Evolutionary conservation across 2,113 vertebrate genomes (phyloP).

Genomic region (Tamias sibiricus): DNA sequence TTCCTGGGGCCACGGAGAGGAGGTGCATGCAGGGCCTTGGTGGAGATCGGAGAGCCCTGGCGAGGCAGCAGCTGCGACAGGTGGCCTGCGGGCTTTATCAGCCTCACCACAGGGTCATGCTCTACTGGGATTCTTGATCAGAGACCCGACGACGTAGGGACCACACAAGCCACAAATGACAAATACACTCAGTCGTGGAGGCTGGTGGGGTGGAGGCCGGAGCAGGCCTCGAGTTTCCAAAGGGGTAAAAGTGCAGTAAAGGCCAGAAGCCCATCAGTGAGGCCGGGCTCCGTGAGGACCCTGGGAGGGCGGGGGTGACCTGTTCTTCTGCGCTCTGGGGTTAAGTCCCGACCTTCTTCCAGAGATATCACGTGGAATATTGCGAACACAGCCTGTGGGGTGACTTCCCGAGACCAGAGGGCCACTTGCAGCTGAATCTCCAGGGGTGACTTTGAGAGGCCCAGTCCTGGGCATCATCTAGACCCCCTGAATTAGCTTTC

Average conservation of each 20-base stretch:
- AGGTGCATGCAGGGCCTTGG: neutral
- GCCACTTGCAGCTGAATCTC: neutral
- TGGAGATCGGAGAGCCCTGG: neutral
- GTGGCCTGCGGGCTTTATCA: slow-evolving; percentile 63
- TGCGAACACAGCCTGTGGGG: neutral
- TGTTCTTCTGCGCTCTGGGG: accelerated
- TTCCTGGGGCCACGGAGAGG: neutral
- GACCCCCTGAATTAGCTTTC: neutral
- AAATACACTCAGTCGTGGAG: neutral
- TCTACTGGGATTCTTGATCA: slow-evolving; percentile 63
- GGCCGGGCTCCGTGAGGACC: neutral
- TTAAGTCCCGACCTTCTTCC: neutral
- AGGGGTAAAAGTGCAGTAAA: neutral
- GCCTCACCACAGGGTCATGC: slow-evolving; percentile 56
- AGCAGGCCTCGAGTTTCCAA: neutral
- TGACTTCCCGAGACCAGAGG: no score
- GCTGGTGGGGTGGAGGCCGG: neutral
- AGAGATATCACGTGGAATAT: neutral
- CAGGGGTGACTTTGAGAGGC: neutral
- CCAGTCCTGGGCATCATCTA: neutral
- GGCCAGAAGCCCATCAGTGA: neutral
- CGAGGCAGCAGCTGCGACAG: neutral
- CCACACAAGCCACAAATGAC: slow-evolving; percentile 27
- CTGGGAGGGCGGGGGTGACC: accelerated
- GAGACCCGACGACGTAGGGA: neutral